phyloP scores from a whole-genome alignment of 1,140 invertebrate species.

The Polyergus mexicanus region DNA sequence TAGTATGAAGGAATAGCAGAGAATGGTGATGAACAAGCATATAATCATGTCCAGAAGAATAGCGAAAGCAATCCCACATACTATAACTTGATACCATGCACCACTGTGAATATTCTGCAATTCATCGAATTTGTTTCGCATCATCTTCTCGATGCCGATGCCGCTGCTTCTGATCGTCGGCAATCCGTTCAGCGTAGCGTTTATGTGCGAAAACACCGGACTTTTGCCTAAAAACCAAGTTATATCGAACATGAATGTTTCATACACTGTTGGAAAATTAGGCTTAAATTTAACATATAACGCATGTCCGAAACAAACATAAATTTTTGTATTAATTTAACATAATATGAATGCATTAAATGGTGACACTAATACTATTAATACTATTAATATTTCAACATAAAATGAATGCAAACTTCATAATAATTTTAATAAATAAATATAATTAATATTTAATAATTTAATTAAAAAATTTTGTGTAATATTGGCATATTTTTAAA shows the following conservation, averaged over 20 bases:
- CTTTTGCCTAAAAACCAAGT: conserved; percentile 88
- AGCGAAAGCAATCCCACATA: conserved; percentile 87
- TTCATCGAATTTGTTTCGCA: conserved; percentile 91
- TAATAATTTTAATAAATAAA: no score
- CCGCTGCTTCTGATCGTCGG: conserved; percentile 93
- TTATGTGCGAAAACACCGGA: conserved; percentile 94
- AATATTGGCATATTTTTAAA: no score
- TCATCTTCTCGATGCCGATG: conserved; percentile 87
- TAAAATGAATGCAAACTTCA: no score
- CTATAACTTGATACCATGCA: conserved; percentile 89
- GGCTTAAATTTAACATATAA: no score
- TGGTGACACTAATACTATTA: no score
- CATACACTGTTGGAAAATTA: not conserved
- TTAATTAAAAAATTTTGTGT: no score
- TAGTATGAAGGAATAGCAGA: conserved; percentile 84
- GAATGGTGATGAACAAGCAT: conserved; percentile 73
- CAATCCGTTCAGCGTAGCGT: conserved; percentile 92
- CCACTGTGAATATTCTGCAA: conserved; percentile 90
- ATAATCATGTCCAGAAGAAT: conserved; percentile 77
- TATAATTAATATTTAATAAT: no score
- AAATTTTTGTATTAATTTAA: no score
- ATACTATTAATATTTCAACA: no score
- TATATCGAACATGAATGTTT: not conserved
- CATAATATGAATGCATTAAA: no score
- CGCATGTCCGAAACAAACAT: no score